Base-by-base conservation (phyloP, 1,140 invertebrate species). In the Muscidifurax raptorellus region DNA sequence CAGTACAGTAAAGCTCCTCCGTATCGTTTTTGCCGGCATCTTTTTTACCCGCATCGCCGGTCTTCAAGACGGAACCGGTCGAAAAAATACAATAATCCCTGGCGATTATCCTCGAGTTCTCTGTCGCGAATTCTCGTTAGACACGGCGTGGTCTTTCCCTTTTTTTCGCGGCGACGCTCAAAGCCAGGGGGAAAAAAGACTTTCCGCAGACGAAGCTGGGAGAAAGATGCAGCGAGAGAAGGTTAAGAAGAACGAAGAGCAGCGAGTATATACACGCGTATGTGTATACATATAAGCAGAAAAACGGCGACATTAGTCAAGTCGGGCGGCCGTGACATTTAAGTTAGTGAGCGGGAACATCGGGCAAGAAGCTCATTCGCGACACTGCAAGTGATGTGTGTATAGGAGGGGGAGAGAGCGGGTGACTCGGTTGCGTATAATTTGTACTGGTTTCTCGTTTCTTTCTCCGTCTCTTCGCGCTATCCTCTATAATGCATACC, bases 361-460 rank as follows among this genome's bases (percentile, higher is more conserved):
- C 67, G n/a, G n/a, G 84, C 81, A 90, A 91, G 86, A 90, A 90
- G 87, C 86, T 89, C 88, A 90, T 90, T 89, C 87, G 85, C 81
- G 87, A 88, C 80, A 74, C 75, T 12, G 47, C 15, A 22, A 59
- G 52, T 18, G 18, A 22, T 6, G 52, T 59, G n/a, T n/a, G 47
- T n/a, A 59, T 0, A 18, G 52, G 18, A 18, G 22, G 52, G 22
- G 47, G 47, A 59, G 52, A 59, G 67, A 59, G 75, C 69, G 69
- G 66, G 69, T 75, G 78, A 87, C 85, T 84, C 67, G 64, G 28
- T 85, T 83, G 78, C 66, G 84, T 87, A 89, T 91, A 87, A 87
- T 89, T 90, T 88, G 87, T 89, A 86, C 88, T 87, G 86, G 86
- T 90, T 90, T 90, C 90, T 90, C 82, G 15, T 71, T 28, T 80